phyloP scores from a whole-genome alignment of 2,113 vertebrate genomes.

The Triplophysa tibetana region DNA sequence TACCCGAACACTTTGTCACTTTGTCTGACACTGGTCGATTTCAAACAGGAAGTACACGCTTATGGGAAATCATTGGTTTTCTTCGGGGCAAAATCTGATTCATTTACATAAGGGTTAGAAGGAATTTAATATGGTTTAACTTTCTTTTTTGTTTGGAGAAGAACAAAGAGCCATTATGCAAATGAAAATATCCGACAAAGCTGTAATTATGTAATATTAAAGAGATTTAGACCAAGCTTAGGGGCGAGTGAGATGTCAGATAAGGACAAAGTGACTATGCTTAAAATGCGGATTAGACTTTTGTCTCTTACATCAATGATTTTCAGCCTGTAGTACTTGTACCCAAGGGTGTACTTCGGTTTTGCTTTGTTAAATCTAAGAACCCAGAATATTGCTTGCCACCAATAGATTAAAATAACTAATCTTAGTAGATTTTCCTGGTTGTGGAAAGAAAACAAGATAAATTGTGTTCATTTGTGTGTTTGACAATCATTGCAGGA shows the following conservation, averaged over 20 bases:
- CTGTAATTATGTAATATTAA: constrained; percentile 40
- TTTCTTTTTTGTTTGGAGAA: constrained; percentile 18
- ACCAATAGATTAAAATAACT: too few species aligned
- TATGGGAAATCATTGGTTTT: constrained; percentile 42
- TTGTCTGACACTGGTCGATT: constrained; percentile 22
- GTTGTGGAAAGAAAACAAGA: too few species aligned
- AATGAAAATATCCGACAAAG: constrained; percentile 44
- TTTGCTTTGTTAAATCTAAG: too few species aligned
- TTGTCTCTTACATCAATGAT: not conserved
- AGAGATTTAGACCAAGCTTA: constrained; percentile 33
- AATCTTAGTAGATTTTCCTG: too few species aligned
- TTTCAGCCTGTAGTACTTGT: too few species aligned
- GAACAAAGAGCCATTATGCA: constrained; percentile 43
- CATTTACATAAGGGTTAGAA: constrained; percentile 46
- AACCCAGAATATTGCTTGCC: too few species aligned
- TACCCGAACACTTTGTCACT: not conserved
- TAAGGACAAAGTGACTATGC: constrained; percentile 8
- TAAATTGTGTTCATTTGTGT: too few species aligned
- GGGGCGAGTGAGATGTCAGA: constrained; percentile 14
- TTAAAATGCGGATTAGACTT: constrained; percentile 12
- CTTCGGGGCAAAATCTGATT: constrained; percentile 39
- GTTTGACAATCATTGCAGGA: too few species aligned
- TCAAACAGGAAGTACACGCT: constrained; percentile 22
- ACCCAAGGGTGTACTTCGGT: too few species aligned
- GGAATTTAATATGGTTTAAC: constrained; percentile 26